Conservation (phyloP, 1,140 invertebrate species). For the Caenorhabditis elegans region WBcel235 BX284606.5:16969501-16970000, state of each 20-base stretch:
- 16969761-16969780: not conserved
- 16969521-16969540: not conserved
- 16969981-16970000: not conserved
- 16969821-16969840: no score
- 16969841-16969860: no score
- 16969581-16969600: not conserved
- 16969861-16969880: no score
- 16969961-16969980: not conserved
- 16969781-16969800: no score
- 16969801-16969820: no score
- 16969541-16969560: not conserved
- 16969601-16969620: no score
- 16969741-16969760: not conserved
- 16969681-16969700: no score
- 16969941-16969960: not conserved
- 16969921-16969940: not conserved
- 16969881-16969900: no score
- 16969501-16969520: not conserved
- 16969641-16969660: no score
- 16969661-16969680: no score
- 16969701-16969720: no score
- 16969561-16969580: conserved; percentile 4
- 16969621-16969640: no score
- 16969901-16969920: not conserved
- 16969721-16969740: not conserved